Base-by-base conservation (phyloP, 1,140 invertebrate genomes). In the Drosophila triauraria region DNA sequence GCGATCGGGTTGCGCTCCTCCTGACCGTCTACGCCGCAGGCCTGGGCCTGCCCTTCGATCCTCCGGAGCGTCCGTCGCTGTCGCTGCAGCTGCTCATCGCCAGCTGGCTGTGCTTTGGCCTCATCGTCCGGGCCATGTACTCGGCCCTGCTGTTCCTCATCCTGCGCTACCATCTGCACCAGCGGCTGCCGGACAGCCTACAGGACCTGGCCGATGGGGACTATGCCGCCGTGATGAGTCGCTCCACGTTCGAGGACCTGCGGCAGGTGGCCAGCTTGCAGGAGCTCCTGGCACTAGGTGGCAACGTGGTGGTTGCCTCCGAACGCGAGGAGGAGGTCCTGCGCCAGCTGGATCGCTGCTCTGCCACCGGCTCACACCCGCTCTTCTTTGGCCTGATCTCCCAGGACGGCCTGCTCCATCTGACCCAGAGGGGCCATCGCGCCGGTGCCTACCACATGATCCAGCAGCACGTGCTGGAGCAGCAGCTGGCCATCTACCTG, bases 401-500 rank as follows among this genome's bases (percentile, higher is more conserved):
- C 1, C 51, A 58, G 23, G 75, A 85, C 30, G 59, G 75, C 3
- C 42, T 84, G 42, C 51, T 85, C 3, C 43, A 81, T 48, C 58
- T 69, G 12, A 59, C 65, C 7, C 44, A 75, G 17, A 43, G 47
- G 0, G 20, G 38, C 2, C 77, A 70, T 17, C 64, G 68, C 32
- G 51, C 81, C 1, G 78, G 74, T 0, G 17, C 67, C 25, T 85
- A 71, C n/a, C 76, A 84, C 38, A 74, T 85, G 2, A 17, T 85
- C 5, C 64, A 69, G 2, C 57, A 85, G 42, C 60, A 74, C 3
- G 50, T 85, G 1, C 53, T 85, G 38, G 77, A 85, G 30, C 82
- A 85, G n/a, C 81, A 85, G 48, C 27, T 85, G 64, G 74, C 78
- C 46, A 81, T 85, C 13, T 84, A 84, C 25, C 50, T 85, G 57